Evolutionary conservation across 1,140 invertebrate species (phyloP), one percentile per base, ranked within the genome.

Genomic region (Cotesia typhae): DNA sequence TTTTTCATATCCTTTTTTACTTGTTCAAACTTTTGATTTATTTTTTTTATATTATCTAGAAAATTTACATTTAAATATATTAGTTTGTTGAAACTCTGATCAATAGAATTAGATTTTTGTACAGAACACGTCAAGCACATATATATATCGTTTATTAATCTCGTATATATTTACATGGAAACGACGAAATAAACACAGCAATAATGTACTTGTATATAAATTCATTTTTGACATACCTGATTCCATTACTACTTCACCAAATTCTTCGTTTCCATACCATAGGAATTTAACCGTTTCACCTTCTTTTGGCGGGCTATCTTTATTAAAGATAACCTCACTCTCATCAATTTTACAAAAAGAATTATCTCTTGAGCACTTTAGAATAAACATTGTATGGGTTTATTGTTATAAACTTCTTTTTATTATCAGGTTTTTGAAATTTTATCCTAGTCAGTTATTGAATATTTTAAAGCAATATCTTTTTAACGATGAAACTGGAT

Each of bases 261-360:
- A 1, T 64, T 64, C 35, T 38, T 64, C 61, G 17, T 64, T 64
- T 28, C 61, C 9, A 64, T 7, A 6, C 28, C 20, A 38, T 14
- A 36, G 61, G 2, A 64, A 64, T 64, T 64, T 36, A 64, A 64
- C 28, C 0, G 1, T 64, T 64, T 64, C 61, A 64, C 20, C 20
- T 64, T 28, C n/a, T 4, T 64, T 64, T 36, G 61, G 61, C 20
- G 61, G 61, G 61, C 20, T 10, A 37, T 64, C 61, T 64, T 64
- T 36, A 64, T 38, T 36, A 64, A 64, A 64, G 14, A 64, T 64
- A 64, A 64, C 61, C 61, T 64, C 61, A 64, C 37, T 64, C 4
- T 64, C 61, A 4, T 64, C 61, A 36, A 64, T 10, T 64, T 64
- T 64, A 28, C 61, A 36, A 20, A 64, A 20, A 20, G 37, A 64